Percentiles rank a stretch among this genome's conserved stretches.
Evolutionary conservation across 2,797 vertebrate species (phyloP).

Genomic region (Sciurus vulgaris): DNA sequence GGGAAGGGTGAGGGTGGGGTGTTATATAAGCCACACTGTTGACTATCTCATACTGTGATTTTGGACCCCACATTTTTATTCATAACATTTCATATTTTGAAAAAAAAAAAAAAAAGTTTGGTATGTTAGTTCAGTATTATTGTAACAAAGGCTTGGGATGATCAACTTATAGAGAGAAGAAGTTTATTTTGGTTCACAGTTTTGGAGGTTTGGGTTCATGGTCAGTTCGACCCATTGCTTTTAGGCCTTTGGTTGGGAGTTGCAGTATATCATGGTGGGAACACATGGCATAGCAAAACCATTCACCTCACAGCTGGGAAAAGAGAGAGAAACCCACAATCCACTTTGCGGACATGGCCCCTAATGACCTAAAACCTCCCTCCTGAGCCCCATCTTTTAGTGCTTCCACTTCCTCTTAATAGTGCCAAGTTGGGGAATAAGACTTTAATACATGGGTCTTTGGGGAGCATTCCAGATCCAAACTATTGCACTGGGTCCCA

Average conservation of each 20-base stretch:
- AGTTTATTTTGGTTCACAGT: no score
- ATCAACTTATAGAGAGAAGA: no score
- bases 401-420: not conserved
- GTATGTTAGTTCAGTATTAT: not conserved
- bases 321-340: not conserved
- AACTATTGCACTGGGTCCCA: not conserved
- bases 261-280: not conserved
- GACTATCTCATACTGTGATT: not conserved
- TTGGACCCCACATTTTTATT: conserved; percentile 26
- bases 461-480: not conserved
- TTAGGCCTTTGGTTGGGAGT: not conserved
- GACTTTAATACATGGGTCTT: not conserved
- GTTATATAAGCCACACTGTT: not conserved
- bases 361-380: not conserved
- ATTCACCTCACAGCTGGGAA: not conserved
- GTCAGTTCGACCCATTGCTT: no score
- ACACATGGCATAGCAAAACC: not conserved
- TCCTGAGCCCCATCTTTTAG: not conserved
- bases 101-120: no score
- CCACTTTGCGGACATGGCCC: not conserved
- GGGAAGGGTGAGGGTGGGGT: not conserved
- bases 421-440: not conserved
- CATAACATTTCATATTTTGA: conserved; percentile 57
- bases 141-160: not conserved
- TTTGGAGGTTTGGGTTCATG: no score